Evolutionary conservation across 2,888 invertebrate genomes (phyloP).

Genomic region (Acrobeloides nanus): DNA sequence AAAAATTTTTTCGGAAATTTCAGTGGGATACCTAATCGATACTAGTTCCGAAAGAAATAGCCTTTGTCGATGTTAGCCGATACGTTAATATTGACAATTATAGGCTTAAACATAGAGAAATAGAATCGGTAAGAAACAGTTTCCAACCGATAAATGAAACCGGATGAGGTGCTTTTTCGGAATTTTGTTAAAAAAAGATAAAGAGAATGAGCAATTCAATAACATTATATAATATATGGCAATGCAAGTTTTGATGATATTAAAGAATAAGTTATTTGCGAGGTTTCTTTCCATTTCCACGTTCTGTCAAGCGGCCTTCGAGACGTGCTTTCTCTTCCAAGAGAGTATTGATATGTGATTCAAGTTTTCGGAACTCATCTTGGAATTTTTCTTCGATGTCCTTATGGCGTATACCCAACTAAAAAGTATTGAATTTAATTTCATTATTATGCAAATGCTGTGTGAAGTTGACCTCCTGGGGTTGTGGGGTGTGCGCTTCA

Average conservation of each 20-base stretch:
- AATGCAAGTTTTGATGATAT: background rate
- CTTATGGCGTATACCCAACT: conserved; percentile 29
- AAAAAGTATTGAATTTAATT: conserved; percentile 7
- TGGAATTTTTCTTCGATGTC: conserved; percentile 32
- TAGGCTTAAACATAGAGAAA: no score
- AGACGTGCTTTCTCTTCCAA: conserved; percentile 43
- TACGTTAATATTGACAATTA: no score
- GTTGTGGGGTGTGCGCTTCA: no score
- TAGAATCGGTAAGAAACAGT: background rate
- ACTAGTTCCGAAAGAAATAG: no score
- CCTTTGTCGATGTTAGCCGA: no score
- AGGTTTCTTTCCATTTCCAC: conserved; percentile 15
- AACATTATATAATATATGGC: background rate
- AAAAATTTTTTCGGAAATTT: no score
- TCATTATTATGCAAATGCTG: background rate
- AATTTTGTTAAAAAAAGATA: background rate
- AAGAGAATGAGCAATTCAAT: background rate
- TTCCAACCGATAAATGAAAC: conserved; percentile 1
- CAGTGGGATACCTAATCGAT: no score
- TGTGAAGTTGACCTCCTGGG: background rate
- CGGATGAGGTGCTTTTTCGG: background rate
- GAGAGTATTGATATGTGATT: conserved; percentile 35
- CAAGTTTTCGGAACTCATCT: conserved; percentile 26
- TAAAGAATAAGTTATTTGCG: conserved; percentile 6
- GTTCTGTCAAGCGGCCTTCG: conserved; percentile 14